Evolutionary conservation across 2,888 invertebrate genomes (phyloP).

Genomic region (Ernsta delagoae): DNA sequence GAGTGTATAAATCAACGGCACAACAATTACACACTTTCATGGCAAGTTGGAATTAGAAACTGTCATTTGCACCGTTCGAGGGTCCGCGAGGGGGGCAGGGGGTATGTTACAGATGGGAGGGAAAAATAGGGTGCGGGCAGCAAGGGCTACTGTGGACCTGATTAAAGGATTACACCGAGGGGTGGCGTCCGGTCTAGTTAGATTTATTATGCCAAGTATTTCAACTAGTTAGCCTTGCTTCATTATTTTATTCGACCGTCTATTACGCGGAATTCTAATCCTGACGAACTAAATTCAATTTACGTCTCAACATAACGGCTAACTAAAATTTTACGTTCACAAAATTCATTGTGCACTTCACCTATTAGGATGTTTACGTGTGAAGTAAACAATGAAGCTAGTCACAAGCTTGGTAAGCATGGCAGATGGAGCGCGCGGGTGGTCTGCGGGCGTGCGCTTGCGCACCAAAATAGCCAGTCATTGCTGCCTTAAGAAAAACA

Average conservation of each 20-base stretch:
- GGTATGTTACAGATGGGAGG: slow-evolving; percentile 65
- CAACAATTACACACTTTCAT: slow-evolving; percentile 86
- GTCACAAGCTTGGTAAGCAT: slow-evolving; percentile 40
- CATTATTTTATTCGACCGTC: slow-evolving; percentile 41
- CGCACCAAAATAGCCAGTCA: slow-evolving; percentile 73
- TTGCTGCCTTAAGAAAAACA: slow-evolving; percentile 78
- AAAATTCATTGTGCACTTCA: slow-evolving; percentile 17
- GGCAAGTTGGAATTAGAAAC: slow-evolving; percentile 86
- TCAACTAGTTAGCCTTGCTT: slow-evolving; percentile 74
- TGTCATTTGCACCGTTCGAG: slow-evolving; percentile 84
- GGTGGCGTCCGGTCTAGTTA: slow-evolving; percentile 82
- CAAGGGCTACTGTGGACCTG: slow-evolving; percentile 82
- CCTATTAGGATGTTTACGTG: slow-evolving; percentile 46
- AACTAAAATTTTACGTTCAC: slow-evolving; percentile 12
- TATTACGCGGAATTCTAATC: slow-evolving; percentile 17
- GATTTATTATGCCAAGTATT: slow-evolving; percentile 83
- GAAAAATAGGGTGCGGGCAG: slow-evolving; percentile 81
- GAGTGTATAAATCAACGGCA: slow-evolving; percentile 82
- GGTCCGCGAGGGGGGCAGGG: slow-evolving; percentile 56
- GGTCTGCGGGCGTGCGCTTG: slow-evolving; percentile 66
- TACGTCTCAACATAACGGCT: slow-evolving; percentile 4
- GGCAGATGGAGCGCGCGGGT: slow-evolving; percentile 57
- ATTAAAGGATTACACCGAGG: slow-evolving; percentile 83
- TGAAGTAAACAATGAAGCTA: slow-evolving; percentile 57
- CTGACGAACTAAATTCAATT: slow-evolving; percentile 6